Base-by-base conservation (phyloP, 2,888 invertebrate species). In the Emmelina monodactyla region DNA sequence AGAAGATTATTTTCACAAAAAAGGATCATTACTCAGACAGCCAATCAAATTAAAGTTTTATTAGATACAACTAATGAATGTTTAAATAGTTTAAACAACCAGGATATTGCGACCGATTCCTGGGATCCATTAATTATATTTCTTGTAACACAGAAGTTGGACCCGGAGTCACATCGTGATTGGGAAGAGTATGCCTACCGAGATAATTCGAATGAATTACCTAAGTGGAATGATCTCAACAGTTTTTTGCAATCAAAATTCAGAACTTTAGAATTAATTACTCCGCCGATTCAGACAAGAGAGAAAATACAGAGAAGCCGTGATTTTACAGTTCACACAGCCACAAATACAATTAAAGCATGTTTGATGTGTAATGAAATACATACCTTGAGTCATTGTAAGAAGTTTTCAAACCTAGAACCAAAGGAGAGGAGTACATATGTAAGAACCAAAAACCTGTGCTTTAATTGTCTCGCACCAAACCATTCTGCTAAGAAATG, bases 381-480 rank as follows among this genome's bases (percentile, higher is more conserved):
- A 2, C 47, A 47, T 31, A 42, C 39, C 4, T 28, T 50, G 14
- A 37, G 44, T 32, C 47, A 52, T 16, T 51, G 50, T 28, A 48
- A 39, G 13, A 32, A 40, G 4, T 52, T 52, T 28, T 31, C 14
- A 1, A 42, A 43, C 29, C 32, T 41, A 22, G 22, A 32, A 35
- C 41, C 43, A 10, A 33, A 16, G 10, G 37, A 48, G 19, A 40
- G 47, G 41, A 43, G 37, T 29, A 35, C 49, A 7, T 47, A 33
- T 10, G 36, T 43, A 0, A 39, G 38, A 33, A 38, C 12, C 4
- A 41, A 44, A 2, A 22, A 43, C 2, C 14, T 50, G 6, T 51
- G 49, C 33, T 53, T 39, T 32, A 51, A 48, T 28, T 50, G 46
- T 29, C 33, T 50, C 2, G 35, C 33, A 13, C 30, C 42, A 16